Base-by-base conservation (phyloP, 2,888 invertebrate species). In the Ypsolopha scabrella region DNA sequence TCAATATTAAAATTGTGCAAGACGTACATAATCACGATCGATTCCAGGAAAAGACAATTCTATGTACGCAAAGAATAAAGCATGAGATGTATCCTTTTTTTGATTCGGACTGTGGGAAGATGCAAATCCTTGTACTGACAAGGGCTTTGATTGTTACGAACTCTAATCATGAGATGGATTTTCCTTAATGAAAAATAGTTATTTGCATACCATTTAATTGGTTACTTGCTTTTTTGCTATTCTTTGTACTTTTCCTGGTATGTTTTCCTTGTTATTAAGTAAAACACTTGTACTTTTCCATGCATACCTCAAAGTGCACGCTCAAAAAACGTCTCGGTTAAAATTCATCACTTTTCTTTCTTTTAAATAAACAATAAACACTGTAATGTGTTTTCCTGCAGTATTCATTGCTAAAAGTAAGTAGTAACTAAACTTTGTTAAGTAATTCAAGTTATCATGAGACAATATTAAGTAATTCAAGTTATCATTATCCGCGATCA, bases 111-210 rank as follows among this genome's bases (percentile, higher is more conserved):
- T 72, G 74, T 82, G 80, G 71, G 80, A 80, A 79, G 62, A 50
- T 68, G 80, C 79, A 79, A 79, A 80, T 79, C 78, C 73, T 57
- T 52, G 55, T 33, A 63, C 59, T 68, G 75, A 76, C 78, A 80
- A 72, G 72, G 68, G 59, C 54, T 58, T 58, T 61, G 64, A 71
- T 76, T 74, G 67, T 72, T 67, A 58, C 59, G 57, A 51, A 61
- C 58, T 58, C n/a, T 59, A 57, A 59, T 61, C 60, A 60, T 59
- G 52, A 59, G 63, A 62, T 61, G 60, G 71, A 67, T 60, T 72
- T 75, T 75, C 67, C 70, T 68, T 43, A 11, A 39, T 11, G 39
- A 39, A 11, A 39, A 11, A 35, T n/a, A 46, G 10, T n/a, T n/a
- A 46, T 46, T 35, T 46, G 46, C 46, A 46, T 46, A 52, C 51